phyloP scores from a whole-genome alignment of 2,797 vertebrate species.

The Steatocranus sp. region DNA sequence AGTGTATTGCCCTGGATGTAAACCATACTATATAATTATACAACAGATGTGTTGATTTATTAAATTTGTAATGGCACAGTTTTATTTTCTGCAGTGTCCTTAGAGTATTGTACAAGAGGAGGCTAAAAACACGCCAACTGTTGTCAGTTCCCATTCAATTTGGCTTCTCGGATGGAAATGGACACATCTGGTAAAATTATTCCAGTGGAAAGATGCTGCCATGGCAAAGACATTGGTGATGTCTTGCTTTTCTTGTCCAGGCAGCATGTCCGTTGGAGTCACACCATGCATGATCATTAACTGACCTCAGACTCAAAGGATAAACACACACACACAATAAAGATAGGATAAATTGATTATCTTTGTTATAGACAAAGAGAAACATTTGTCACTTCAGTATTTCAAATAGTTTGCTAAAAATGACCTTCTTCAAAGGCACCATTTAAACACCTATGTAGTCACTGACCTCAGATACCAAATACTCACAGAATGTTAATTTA shows the following conservation, averaged over 20 bases:
- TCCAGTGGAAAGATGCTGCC: conserved; percentile 15
- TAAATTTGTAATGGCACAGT: conserved; percentile 1
- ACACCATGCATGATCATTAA: background rate
- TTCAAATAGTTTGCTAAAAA: background rate
- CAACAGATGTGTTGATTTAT: conserved; percentile 13
- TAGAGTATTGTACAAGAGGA: background rate
- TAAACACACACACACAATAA: background rate
- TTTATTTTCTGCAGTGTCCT: conserved; percentile 19
- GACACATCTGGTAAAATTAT: conserved; percentile 33
- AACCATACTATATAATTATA: background rate
- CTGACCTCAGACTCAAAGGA: background rate
- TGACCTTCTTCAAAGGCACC: background rate
- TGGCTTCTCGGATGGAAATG: conserved; percentile 4
- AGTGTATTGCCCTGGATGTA: background rate
- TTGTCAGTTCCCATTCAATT: conserved; percentile 19
- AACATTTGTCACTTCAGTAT: background rate
- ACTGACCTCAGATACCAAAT: background rate
- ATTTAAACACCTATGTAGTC: background rate
- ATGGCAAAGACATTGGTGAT: conserved; percentile 16
- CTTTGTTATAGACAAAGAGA: background rate
- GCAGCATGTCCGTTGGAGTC: conserved; percentile 4
- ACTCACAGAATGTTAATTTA: background rate
- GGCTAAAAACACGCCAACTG: conserved; percentile 5
- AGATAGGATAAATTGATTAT: background rate
- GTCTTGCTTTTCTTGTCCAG: conserved; percentile 26